Conservation (phyloP, 2,797 vertebrate species). For the Chanos chanos region DNA sequence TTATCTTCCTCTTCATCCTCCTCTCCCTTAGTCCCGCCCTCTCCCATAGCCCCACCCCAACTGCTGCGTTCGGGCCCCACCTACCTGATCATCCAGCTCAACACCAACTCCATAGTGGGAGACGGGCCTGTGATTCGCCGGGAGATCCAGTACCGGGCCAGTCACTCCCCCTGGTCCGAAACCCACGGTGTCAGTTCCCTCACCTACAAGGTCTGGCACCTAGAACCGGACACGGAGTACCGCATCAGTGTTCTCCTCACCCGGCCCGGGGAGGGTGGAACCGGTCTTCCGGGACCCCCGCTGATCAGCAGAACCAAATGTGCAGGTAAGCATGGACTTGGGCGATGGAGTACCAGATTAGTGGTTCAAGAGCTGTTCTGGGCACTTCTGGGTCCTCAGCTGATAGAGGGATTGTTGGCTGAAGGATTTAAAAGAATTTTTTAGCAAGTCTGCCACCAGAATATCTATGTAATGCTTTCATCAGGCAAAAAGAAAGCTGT, state of each 20-base stretch:
- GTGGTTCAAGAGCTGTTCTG: too few relatives aligned
- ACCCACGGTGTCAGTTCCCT: constrained; percentile 88
- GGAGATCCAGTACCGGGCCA: constrained; percentile 93
- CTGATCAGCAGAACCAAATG: constrained; percentile 94
- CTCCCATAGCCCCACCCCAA: constrained; percentile 89
- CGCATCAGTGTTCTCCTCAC: constrained; percentile 93
- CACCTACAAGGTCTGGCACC: constrained; percentile 94
- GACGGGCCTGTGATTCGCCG: constrained; percentile 92
- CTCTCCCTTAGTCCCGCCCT: constrained; percentile 80
- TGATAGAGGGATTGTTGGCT: too few relatives aligned
- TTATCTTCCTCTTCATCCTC: background rate
- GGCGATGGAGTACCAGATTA: too few relatives aligned
- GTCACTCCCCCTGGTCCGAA: constrained; percentile 86
- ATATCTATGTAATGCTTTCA: too few relatives aligned
- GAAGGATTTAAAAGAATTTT: too few relatives aligned
- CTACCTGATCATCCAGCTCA: constrained; percentile 94
- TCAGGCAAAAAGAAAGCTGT: too few relatives aligned
- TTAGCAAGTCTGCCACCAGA: too few relatives aligned
- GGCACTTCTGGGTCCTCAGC: too few relatives aligned
- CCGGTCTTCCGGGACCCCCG: constrained; percentile 85
- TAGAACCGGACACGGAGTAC: constrained; percentile 94
- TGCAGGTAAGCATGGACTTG: constrained; percentile 74
- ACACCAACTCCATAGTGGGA: constrained; percentile 92
- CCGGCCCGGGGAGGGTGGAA: constrained; percentile 89
- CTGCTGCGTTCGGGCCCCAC: constrained; percentile 89